Evolutionary conservation across 30 jellyfish, hydroid and myxozoan genomes (phyloP).

Genomic region (Nemopilema nomurai): DNA sequence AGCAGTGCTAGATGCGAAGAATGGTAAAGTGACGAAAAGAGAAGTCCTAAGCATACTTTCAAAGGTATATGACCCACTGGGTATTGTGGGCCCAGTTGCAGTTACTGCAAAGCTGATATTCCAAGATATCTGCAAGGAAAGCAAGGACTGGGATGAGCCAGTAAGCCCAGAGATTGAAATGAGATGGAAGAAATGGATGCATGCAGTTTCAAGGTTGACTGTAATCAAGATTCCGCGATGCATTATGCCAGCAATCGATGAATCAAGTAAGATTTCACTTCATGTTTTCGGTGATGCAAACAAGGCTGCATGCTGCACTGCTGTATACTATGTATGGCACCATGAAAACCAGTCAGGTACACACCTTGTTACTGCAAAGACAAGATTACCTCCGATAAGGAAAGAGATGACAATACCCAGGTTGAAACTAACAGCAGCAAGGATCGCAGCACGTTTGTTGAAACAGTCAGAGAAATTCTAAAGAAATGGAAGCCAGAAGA

Average conservation of each 20-base stretch:
- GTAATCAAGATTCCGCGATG: slow-evolving; percentile 27
- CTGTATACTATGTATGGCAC: slow-evolving; percentile 38
- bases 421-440: slow-evolving; percentile 43
- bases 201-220: slow-evolving; percentile 10
- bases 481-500: slow-evolving; percentile 39
- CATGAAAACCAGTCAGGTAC: slow-evolving; percentile 15
- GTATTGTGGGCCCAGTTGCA: slow-evolving; percentile 48
- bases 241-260: slow-evolving; percentile 27
- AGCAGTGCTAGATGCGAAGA: slow-evolving; percentile 30
- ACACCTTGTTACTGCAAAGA: slow-evolving; percentile 37
- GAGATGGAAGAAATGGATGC: slow-evolving; percentile 37
- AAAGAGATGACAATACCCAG: slow-evolving; percentile 37
- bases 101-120: slow-evolving; percentile 34
- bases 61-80: slow-evolving; percentile 54
- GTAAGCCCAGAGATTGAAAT: slow-evolving; percentile 36
- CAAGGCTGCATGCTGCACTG: slow-evolving; percentile 28
- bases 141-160: slow-evolving; percentile 39
- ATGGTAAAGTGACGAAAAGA: slow-evolving; percentile 32
- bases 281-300: slow-evolving; percentile 50
- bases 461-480: slow-evolving; percentile 25
- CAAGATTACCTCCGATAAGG: slow-evolving; percentile 29
- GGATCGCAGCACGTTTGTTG: slow-evolving; percentile 48
- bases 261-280: slow-evolving; percentile 12
- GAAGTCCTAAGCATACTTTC: slow-evolving; percentile 39
- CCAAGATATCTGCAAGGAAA: slow-evolving; percentile 48